phyloP scores from a whole-genome alignment of 2,888 invertebrate genomes.

The Hypolimnas misippus region DNA sequence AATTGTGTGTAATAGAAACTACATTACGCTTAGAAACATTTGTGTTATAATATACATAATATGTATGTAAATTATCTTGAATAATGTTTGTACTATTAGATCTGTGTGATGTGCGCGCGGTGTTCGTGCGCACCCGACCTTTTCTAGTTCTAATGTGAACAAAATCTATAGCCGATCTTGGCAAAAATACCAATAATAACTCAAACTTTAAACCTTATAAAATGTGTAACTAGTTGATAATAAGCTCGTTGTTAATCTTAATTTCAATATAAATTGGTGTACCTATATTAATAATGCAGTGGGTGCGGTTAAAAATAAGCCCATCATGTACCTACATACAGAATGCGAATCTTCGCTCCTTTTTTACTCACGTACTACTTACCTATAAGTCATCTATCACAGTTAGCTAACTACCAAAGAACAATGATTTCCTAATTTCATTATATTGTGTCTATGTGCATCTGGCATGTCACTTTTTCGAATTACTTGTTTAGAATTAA shows the following conservation, averaged over 20 bases:
- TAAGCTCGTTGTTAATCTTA: constrained; percentile 58
- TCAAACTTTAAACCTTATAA: constrained; percentile 51
- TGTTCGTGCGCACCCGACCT: constrained; percentile 61
- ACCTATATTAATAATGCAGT: constrained; percentile 45
- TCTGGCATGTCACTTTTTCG: constrained; percentile 52
- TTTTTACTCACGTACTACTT: constrained; percentile 33
- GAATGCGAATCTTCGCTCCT: constrained; percentile 30
- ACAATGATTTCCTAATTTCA: constrained; percentile 47
- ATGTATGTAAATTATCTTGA: constrained; percentile 78
- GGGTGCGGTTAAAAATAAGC: constrained; percentile 26
- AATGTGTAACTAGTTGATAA: constrained; percentile 65
- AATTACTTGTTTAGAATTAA: constrained; percentile 49
- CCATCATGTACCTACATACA: constrained; percentile 30
- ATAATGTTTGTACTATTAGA: constrained; percentile 80
- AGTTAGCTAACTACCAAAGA: constrained; percentile 52
- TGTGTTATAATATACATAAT: constrained; percentile 71
- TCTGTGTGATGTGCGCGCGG: constrained; percentile 65
- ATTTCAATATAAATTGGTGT: constrained; percentile 54
- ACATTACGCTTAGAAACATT: constrained; percentile 79
- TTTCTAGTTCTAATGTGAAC: constrained; percentile 63
- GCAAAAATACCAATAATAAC: constrained; percentile 56
- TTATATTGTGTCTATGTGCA: constrained; percentile 49
- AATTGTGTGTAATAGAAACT: constrained; percentile 77
- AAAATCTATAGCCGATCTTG: constrained; percentile 40
- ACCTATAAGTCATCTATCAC: constrained; percentile 37